A percentile compares a stretch with the other conserved stretches of the same genome.
These are phyloP conservation scores for Habropoda laboriosa DNA, from an alignment of 1,140 invertebrate genomes.

Conservation along the genomic window DNA sequence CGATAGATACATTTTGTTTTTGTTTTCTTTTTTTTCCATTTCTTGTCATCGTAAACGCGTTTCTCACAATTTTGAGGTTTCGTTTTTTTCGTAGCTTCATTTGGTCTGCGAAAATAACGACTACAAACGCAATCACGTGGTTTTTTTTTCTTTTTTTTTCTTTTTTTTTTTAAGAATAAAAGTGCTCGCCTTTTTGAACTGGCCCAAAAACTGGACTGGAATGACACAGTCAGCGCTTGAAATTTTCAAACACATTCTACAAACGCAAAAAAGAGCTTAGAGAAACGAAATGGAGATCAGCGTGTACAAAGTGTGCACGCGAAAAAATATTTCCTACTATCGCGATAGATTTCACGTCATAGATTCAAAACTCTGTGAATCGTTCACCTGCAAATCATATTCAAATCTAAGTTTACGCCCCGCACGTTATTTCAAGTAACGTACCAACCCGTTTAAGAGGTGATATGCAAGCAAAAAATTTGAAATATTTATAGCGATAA, in stretches of 20 bases:
- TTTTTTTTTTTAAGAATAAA: slow-evolving; percentile 15
- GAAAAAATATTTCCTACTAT: slow-evolving; percentile 64
- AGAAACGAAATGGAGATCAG: slow-evolving; percentile 65
- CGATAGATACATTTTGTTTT: slow-evolving; percentile 21
- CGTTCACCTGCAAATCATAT: slow-evolving; percentile 51
- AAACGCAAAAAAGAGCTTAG: slow-evolving; percentile 43
- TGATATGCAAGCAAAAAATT: slow-evolving; percentile 60
- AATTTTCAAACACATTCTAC: slow-evolving; percentile 39
- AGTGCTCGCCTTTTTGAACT: slow-evolving; percentile 48
- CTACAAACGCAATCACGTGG: background rate
- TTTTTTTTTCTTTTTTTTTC: no score
- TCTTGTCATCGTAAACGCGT: slow-evolving; percentile 26
- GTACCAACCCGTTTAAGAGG: slow-evolving; percentile 43
- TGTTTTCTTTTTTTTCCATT: slow-evolving; percentile 6
- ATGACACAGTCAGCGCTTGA: slow-evolving; percentile 52
- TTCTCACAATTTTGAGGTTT: slow-evolving; percentile 18
- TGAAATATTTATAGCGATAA: slow-evolving; percentile 63
- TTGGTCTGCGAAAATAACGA: background rate
- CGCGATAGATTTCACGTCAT: slow-evolving; percentile 77
- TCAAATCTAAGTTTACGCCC: slow-evolving; percentile 4
- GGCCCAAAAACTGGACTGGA: slow-evolving; percentile 60
- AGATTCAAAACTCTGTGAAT: slow-evolving; percentile 71
- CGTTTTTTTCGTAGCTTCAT: background rate
- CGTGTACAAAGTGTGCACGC: slow-evolving; percentile 56
- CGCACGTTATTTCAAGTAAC: slow-evolving; percentile 37